phyloP scores from a whole-genome alignment of 2,113 vertebrate genomes.

The Gavia stellata region DNA sequence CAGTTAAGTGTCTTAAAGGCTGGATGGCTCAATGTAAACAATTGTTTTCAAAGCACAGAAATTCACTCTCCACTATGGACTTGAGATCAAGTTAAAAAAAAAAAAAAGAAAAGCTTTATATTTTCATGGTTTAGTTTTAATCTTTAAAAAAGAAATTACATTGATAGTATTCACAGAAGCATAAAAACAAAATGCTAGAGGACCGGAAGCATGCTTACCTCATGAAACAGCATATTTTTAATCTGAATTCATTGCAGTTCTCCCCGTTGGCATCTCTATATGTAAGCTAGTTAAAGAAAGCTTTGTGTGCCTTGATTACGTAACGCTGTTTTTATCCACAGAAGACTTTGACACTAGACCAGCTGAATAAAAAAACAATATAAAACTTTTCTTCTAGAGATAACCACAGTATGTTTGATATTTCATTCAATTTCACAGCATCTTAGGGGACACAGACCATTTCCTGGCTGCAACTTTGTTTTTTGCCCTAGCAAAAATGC shows the following conservation, averaged over 20 bases:
- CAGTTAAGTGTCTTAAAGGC: background rate
- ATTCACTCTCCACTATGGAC: background rate
- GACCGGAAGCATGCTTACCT: conserved; percentile 76
- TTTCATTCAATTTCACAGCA: background rate
- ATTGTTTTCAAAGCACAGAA: background rate
- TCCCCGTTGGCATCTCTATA: conserved; percentile 85
- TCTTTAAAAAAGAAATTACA: background rate
- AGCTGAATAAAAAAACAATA: background rate
- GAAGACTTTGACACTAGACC: background rate
- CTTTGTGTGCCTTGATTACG: background rate
- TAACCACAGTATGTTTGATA: background rate
- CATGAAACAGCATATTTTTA: conserved; percentile 96
- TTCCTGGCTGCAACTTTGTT: background rate
- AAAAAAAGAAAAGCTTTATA: background rate
- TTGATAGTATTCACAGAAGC: background rate
- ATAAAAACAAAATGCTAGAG: background rate
- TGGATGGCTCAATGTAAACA: background rate
- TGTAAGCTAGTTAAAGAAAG: conserved; percentile 82
- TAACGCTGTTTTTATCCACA: background rate
- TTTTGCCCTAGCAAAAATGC: background rate
- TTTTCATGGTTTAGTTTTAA: background rate
- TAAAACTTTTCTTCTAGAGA: background rate
- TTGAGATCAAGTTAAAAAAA: background rate
- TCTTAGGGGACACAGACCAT: background rate
- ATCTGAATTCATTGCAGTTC: conserved; percentile 76